phyloP scores from a whole-genome alignment of 2,888 invertebrate genomes.

The Drosophila seclusa region DNA sequence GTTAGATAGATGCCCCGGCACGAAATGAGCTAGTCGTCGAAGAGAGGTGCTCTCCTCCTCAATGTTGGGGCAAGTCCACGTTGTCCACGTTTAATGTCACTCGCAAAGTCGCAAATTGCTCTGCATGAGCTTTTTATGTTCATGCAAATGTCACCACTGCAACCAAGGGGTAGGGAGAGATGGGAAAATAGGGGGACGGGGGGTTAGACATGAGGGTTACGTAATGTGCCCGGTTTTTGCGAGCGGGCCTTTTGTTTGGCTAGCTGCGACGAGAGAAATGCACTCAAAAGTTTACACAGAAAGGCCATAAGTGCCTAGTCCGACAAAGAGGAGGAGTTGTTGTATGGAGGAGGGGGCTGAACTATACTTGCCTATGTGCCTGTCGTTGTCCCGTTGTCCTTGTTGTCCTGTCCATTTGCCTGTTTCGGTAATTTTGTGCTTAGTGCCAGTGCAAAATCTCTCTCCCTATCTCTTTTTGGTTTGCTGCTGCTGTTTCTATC shows the following conservation, averaged over 20 bases:
- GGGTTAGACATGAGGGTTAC: slow-evolving; percentile 18
- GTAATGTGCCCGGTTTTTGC: slow-evolving; percentile 61
- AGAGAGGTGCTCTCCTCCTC: slow-evolving; percentile 31
- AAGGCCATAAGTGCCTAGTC: slow-evolving; percentile 72
- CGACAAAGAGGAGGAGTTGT: background rate
- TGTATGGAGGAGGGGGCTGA: background rate
- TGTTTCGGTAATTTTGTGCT: slow-evolving; percentile 77
- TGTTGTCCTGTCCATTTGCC: slow-evolving; percentile 66
- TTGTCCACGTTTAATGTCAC: slow-evolving; percentile 81
- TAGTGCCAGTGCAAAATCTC: slow-evolving; percentile 67
- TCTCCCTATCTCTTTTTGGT: slow-evolving; percentile 23
- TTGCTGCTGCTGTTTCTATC: slow-evolving; percentile 54
- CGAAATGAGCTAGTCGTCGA: slow-evolving; percentile 50
- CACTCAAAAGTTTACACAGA: slow-evolving; percentile 80
- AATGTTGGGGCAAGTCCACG: slow-evolving; percentile 20
- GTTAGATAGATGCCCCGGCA: slow-evolving; percentile 45
- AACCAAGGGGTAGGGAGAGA: slow-evolving; percentile 50
- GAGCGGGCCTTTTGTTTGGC: slow-evolving; percentile 73
- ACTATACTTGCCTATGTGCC: slow-evolving; percentile 7
- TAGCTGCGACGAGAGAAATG: slow-evolving; percentile 74
- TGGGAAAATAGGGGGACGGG: background rate
- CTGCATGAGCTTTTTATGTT: slow-evolving; percentile 83
- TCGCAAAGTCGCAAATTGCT: slow-evolving; percentile 82
- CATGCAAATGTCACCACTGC: slow-evolving; percentile 78
- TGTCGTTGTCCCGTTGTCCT: slow-evolving; percentile 16